Percentiles rank a stretch among this genome's conserved stretches.
Evolutionary conservation across 2,797 vertebrate species (phyloP).

Genomic region (Lutjanus argentimaculatus): DNA sequence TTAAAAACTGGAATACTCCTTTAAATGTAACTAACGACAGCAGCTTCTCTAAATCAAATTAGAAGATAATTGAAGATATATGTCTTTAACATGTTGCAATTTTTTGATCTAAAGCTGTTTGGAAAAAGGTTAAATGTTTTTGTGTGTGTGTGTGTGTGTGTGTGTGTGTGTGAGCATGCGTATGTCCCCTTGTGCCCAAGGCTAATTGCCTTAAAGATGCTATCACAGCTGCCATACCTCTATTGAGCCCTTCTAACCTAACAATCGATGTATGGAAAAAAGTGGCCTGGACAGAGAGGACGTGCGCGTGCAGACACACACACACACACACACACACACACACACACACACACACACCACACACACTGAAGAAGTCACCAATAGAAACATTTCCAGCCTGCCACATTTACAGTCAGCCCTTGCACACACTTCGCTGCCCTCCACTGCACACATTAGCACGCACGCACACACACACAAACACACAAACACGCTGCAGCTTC

Average conservation of each 20-base stretch:
- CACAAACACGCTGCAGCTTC: slow-evolving; percentile 31
- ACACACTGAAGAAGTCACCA: neutral
- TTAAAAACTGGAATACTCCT: neutral
- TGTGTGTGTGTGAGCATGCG: slow-evolving; percentile 4
- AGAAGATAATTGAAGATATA: neutral
- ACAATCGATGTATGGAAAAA: slow-evolving; percentile 53
- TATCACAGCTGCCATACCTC: slow-evolving; percentile 54
- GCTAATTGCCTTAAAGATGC: slow-evolving; percentile 69
- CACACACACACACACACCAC: neutral
- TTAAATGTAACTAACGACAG: neutral
- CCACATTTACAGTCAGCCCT: slow-evolving; percentile 23
- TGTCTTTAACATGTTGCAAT: neutral
- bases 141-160: neutral
- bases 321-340: slow-evolving; percentile 1
- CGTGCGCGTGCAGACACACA: neutral
- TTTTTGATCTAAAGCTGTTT: slow-evolving; percentile 2
- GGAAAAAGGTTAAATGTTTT: neutral
- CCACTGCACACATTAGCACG: slow-evolving; percentile 16
- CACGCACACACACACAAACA: neutral
- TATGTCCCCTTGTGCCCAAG: slow-evolving; percentile 23
- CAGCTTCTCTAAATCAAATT: neutral
- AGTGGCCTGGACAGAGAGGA: slow-evolving; percentile 27
- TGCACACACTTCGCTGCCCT: slow-evolving; percentile 10
- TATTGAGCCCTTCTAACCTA: slow-evolving; percentile 58
- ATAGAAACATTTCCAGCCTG: slow-evolving; percentile 14